These are phyloP conservation scores for Thysanoteuthis rhombus DNA, from an alignment of 2,888 invertebrate genomes.

Conservation along the genomic window DNA sequence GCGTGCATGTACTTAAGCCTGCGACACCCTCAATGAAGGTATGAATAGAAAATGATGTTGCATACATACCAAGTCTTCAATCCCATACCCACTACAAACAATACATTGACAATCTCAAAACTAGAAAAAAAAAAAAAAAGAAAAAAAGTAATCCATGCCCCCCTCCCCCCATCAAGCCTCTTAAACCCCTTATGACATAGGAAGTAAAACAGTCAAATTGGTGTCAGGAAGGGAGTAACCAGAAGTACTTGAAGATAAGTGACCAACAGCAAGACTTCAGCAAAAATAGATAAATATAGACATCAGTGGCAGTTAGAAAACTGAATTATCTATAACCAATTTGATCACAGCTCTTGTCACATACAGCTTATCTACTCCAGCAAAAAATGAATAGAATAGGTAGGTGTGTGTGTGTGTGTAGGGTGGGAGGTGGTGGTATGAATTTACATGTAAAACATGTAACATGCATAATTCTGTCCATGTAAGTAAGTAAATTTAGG, in stretches of 20 bases:
- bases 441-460: too few species aligned
- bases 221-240: background rate
- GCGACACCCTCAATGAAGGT: too few species aligned
- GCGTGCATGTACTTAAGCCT: too few species aligned
- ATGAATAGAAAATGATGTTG: too few species aligned
- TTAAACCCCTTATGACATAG: background rate
- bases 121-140: background rate
- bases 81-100: too few species aligned
- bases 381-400: background rate
- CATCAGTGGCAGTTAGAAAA: background rate
- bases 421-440: too few species aligned
- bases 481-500: background rate
- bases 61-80: too few species aligned
- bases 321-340: too few species aligned
- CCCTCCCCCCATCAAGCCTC: too few species aligned
- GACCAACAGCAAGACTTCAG: background rate
- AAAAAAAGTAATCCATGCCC: background rate
- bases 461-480: background rate
- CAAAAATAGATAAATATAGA: background rate
- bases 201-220: background rate
- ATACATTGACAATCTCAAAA: too few species aligned
- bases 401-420: background rate
- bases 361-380: too few species aligned
- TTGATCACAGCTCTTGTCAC: too few species aligned
- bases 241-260: background rate